Percentiles rank a stretch among this genome's conserved stretches.
These are phyloP conservation scores for Calameuta filiformis DNA, from an alignment of 2,888 invertebrate species.

Conservation along the genomic window DNA sequence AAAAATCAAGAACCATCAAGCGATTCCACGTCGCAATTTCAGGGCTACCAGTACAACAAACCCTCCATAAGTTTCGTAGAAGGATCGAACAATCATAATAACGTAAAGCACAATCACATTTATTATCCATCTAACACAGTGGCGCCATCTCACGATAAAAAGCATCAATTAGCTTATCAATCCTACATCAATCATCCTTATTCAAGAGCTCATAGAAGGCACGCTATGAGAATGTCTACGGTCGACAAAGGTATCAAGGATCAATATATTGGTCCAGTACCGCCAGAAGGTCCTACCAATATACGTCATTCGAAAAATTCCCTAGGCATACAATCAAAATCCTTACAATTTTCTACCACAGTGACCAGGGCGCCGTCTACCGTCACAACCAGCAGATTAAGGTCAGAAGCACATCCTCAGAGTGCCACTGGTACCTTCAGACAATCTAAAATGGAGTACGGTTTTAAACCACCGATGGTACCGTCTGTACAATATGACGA, in stretches of 20 bases:
- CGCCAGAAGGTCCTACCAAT: conserved; percentile 53
- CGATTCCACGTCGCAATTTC: conserved; percentile 33
- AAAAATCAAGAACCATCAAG: conserved; percentile 36
- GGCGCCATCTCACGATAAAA: no score
- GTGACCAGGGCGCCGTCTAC: conserved; percentile 27
- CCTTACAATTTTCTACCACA: conserved; percentile 16
- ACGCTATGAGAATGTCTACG: conserved; percentile 27
- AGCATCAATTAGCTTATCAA: no score
- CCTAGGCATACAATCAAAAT: neutral
- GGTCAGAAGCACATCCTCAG: conserved; percentile 67
- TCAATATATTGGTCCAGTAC: conserved; percentile 69
- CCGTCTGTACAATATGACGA: conserved; percentile 85
- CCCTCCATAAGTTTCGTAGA: conserved; percentile 31
- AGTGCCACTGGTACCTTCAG: conserved; percentile 70
- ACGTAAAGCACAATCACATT: neutral
- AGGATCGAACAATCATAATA: conserved; percentile 9
- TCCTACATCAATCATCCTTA: conserved; percentile 13
- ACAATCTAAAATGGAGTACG: conserved; percentile 81
- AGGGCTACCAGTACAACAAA: conserved; percentile 39
- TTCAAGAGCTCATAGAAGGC: conserved; percentile 31
- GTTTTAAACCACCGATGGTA: conserved; percentile 83
- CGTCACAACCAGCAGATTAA: conserved; percentile 53
- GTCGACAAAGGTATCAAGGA: conserved; percentile 29
- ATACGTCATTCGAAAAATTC: conserved; percentile 18
- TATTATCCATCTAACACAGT: neutral